A percentile compares a stretch with the other conserved stretches of the same genome.
These are phyloP conservation scores for Xerus inauris DNA, from an alignment of 2,113 vertebrate genomes.

Conservation along the genomic window DNA sequence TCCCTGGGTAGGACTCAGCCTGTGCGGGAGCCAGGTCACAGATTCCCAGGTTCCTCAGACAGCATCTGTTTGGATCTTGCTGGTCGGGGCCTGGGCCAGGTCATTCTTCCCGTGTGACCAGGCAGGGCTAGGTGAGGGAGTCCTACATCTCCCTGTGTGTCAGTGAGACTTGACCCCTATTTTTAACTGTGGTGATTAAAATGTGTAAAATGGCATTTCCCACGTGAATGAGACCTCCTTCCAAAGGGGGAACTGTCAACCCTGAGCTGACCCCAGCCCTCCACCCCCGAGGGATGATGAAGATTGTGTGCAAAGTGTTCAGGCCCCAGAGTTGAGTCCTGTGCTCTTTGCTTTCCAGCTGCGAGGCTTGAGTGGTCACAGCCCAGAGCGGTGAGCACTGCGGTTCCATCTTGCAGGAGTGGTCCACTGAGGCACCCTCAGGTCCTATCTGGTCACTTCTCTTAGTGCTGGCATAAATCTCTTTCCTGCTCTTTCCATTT, in stretches of 20 bases:
- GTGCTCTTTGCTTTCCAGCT: not conserved
- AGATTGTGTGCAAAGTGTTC: accelerated
- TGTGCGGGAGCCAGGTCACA: accelerated
- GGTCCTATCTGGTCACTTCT: not conserved
- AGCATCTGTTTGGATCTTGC: not conserved
- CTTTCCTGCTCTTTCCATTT: not conserved
- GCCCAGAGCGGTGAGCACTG: accelerated
- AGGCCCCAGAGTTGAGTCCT: not conserved
- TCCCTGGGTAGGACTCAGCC: not conserved
- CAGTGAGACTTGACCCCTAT: not conserved
- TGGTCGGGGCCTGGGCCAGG: not conserved
- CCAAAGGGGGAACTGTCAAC: not conserved
- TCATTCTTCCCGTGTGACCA: not conserved
- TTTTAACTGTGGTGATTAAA: not conserved
- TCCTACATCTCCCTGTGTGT: not conserved
- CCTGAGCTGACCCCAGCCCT: not conserved
- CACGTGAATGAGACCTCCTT: not conserved
- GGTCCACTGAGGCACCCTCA: not conserved
- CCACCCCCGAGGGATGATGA: accelerated
- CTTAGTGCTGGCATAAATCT: accelerated
- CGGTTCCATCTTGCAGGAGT: not conserved
- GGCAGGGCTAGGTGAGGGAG: not conserved
- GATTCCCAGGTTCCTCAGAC: not conserved
- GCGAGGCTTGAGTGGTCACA: not conserved
- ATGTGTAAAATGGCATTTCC: not conserved